Evolutionary conservation across 2,888 invertebrate genomes (phyloP), one percentile per base, ranked within the genome.

Genomic region (Podabrus alpinus): DNA sequence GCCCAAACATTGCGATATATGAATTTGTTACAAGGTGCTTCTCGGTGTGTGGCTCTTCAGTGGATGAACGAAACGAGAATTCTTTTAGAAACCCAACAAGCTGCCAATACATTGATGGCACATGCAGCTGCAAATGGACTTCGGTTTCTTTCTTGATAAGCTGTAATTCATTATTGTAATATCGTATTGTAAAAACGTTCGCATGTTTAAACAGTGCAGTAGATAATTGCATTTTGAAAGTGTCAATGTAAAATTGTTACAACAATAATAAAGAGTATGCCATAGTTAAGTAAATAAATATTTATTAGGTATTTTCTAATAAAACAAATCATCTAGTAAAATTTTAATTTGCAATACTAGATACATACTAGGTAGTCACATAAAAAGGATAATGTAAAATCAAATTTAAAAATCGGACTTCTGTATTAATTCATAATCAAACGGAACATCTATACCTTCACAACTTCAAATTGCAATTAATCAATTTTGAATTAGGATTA

Each of bases 11-110:
- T 98, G 10, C 92, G 93, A 72, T 97, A 97, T 87, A 94, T 96
- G 89, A 94, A 94, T 84, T 91, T 97, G 21, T 88, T 99, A 75
- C 90, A 93, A 82, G 98, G 98, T n/a, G 97, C 97, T 45, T 92
- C 99, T 0, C 90, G 94, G 3, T 91, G 91, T 70, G 92, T 97
- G 1, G 95, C 98, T 0, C 87, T 89, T 61, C 94, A 95, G 79
- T 99, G 98, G 98, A 91, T 96, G 85, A 91, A 93, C 72, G 97
- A 96, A 82, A 92, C 96, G 0, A 91, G 93, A 71, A 90, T 94
- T 68, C 91, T 95, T 79, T 88, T 98, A 79, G 98, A 98, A 88
- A 95, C 96, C 10, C 92, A 94, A 84, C 97, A 97, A 87, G 97
- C 97, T 11, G 95, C 97, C 10, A 93, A 95, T 83, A 94, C 95